phyloP scores from a whole-genome alignment of 30 jellyfish, hydroid and myxozoan species.

The Turritopsis dohrnii region DNA sequence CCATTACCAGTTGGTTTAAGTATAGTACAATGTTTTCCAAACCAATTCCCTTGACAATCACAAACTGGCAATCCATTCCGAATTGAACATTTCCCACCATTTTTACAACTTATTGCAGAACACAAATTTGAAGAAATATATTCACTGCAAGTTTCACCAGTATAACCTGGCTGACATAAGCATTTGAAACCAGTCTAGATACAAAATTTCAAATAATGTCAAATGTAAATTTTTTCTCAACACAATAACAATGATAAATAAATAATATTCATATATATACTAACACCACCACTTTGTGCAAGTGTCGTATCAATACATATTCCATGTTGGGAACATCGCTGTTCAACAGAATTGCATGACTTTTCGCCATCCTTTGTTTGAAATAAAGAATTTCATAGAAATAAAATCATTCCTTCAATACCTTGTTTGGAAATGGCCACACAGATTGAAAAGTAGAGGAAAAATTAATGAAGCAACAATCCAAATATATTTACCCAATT shows the following conservation, averaged over 20 bases:
- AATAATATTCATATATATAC: not conserved
- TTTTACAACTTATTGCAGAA: not conserved
- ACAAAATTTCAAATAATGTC: not conserved
- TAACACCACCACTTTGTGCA: slow-evolving; percentile 4
- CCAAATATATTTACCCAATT: not conserved
- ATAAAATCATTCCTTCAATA: not conserved
- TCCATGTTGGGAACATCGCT: not conserved
- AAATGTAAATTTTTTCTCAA: too few relatives aligned
- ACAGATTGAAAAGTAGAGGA: not conserved
- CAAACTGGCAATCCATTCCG: slow-evolving; percentile 1
- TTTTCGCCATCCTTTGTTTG: not conserved
- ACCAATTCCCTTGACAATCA: not conserved
- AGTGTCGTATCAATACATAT: not conserved
- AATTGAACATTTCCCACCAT: not conserved
- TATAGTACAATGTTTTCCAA: not conserved
- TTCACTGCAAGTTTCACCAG: not conserved
- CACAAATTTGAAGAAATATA: not conserved
- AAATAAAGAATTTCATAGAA: too few relatives aligned
- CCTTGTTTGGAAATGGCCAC: too few relatives aligned
- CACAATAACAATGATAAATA: not conserved
- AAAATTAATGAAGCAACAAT: not conserved
- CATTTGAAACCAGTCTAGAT: slow-evolving; percentile 2
- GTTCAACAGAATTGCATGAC: slow-evolving; percentile 2
- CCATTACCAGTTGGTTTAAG: not conserved
- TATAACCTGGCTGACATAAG: slow-evolving; percentile 22